These are phyloP conservation scores for Apodemus sylvaticus DNA, from an alignment of 2,113 vertebrate species.

Conservation along the genomic window DNA sequence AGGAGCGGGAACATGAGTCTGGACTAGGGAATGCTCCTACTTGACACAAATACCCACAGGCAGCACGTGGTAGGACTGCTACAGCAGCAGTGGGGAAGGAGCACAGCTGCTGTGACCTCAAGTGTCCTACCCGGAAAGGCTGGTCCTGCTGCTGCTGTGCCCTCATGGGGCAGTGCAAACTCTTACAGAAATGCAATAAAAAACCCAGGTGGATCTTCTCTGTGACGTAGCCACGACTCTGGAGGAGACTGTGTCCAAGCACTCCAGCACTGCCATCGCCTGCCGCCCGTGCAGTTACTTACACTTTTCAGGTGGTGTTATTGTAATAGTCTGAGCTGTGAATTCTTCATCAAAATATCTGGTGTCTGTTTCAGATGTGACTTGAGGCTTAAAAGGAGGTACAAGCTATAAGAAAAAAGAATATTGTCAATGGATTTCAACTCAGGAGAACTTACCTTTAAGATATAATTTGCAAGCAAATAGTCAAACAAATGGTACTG, in stretches of 20 bases:
- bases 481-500: not conserved
- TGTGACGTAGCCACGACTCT: not conserved
- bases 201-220: not conserved
- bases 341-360: conserved; percentile 98
- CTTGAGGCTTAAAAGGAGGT: conserved; percentile 97
- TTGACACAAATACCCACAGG: not conserved
- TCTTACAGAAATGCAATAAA: not conserved
- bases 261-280: not conserved
- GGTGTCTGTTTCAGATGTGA: conserved; percentile 97
- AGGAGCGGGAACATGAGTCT: fast-evolving
- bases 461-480: not conserved
- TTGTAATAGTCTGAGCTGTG: conserved; percentile 97
- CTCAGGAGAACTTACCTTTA: not conserved
- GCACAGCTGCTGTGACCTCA: not conserved
- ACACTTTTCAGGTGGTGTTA: conserved; percentile 99
- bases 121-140: not conserved
- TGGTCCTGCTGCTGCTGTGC: not conserved
- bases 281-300: conserved; percentile 69
- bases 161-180: not conserved
- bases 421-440: conserved; percentile 56
- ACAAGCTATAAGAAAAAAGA: conserved; percentile 89
- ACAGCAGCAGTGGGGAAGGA: not conserved
- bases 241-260: not conserved
- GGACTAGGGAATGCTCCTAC: not conserved
- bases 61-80: not conserved